A percentile compares a stretch with the other conserved stretches of the same genome.
phyloP scores from a whole-genome alignment of 2,888 invertebrate species.

The Eurytoma californica region DNA sequence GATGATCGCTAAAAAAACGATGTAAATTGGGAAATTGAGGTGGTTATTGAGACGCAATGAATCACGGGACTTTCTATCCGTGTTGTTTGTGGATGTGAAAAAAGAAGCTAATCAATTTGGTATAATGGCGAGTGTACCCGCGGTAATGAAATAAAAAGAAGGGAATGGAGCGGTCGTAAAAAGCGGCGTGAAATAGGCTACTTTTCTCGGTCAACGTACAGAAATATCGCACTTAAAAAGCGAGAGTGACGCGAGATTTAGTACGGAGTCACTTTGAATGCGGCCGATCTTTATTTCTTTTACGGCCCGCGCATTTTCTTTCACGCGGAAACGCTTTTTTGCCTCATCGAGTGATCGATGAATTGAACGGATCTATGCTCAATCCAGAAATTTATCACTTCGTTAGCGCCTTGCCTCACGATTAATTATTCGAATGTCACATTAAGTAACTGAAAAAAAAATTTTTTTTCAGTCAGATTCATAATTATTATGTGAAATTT shows the following conservation, averaged over 20 bases:
- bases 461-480: too few relatives aligned
- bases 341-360: constrained; percentile 5
- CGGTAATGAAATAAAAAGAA: neutral
- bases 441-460: too few relatives aligned
- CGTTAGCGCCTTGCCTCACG: constrained; percentile 20
- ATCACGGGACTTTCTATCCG: too few relatives aligned
- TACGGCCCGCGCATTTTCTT: neutral
- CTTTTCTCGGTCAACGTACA: neutral
- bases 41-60: too few relatives aligned
- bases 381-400: constrained; percentile 44
- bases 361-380: neutral
- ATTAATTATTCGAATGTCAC: neutral
- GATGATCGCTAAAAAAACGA: too few relatives aligned
- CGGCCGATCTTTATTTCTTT: constrained; percentile 7
- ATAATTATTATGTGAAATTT: too few relatives aligned
- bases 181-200: neutral
- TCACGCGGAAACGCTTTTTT: neutral
- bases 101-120: too few relatives aligned
- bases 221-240: constrained; percentile 18
- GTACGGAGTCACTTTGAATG: constrained; percentile 20
- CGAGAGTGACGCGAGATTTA: constrained; percentile 32
- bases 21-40: too few relatives aligned
- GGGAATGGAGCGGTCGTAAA: neutral
- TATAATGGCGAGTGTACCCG: too few relatives aligned
- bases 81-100: too few relatives aligned